Conservation (phyloP, 1,140 invertebrate species). For the Hylaeus volcanicus region DNA sequence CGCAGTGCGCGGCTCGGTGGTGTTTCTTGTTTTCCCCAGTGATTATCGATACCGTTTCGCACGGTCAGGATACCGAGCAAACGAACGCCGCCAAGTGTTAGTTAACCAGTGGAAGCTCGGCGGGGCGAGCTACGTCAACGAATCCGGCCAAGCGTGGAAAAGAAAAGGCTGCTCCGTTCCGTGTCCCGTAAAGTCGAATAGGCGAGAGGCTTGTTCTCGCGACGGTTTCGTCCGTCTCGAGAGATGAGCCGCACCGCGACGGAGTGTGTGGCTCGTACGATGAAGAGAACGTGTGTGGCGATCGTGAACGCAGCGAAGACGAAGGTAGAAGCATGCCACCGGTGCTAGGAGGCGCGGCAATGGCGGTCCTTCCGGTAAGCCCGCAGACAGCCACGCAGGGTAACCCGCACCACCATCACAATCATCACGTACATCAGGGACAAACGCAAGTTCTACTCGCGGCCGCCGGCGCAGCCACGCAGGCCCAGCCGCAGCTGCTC, state of each 20-base stretch:
- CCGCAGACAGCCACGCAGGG: conserved; percentile 79
- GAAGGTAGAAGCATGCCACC: conserved; percentile 74
- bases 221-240: conserved; percentile 38
- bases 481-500: conserved; percentile 72
- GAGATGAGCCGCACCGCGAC: conserved; percentile 53
- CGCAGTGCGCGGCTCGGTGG: conserved; percentile 40
- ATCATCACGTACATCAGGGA: conserved; percentile 67
- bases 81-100: background rate
- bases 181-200: background rate
- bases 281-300: conserved; percentile 35
- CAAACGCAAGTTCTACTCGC: conserved; percentile 71
- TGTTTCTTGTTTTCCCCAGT: conserved; percentile 14
- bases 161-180: background rate
- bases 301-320: conserved; percentile 30
- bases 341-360: conserved; percentile 79
- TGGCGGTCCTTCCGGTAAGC: conserved; percentile 80
- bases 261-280: conserved; percentile 46
- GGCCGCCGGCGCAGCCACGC: conserved; percentile 53
- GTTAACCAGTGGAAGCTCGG: too few species aligned
- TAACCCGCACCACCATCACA: conserved; percentile 69
- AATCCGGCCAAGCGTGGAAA: background rate
- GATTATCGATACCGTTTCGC: background rate
- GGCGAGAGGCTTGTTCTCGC: background rate
- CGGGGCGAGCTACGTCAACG: too few species aligned
- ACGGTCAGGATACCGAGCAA: background rate